Conservation (phyloP, 2,888 invertebrate species). For the Laspeyria flexula region DNA sequence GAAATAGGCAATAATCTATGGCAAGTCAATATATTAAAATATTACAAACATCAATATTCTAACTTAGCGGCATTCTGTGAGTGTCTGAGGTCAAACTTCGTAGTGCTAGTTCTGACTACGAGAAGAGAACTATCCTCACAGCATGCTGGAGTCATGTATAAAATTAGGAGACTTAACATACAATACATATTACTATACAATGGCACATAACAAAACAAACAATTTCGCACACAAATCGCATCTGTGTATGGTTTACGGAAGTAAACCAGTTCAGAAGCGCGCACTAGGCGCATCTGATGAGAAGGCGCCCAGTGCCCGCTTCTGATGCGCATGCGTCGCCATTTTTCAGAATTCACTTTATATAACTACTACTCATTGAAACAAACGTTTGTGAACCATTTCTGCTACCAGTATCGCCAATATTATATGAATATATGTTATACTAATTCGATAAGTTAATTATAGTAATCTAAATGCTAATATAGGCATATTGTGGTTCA, state of each 20-base stretch:
- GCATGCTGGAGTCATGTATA: slow-evolving; percentile 53
- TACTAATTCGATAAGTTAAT: slow-evolving; percentile 31
- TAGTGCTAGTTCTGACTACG: slow-evolving; percentile 11
- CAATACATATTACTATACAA: slow-evolving; percentile 38
- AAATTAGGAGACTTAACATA: slow-evolving; percentile 42
- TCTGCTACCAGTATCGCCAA: slow-evolving; percentile 13
- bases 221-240: slow-evolving; percentile 32
- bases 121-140: slow-evolving; percentile 32
- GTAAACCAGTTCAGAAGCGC: slow-evolving; percentile 10
- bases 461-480: slow-evolving; percentile 36
- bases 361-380: too few species aligned
- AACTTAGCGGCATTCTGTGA: too few species aligned
- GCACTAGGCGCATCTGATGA: not conserved
- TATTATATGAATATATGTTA: slow-evolving; percentile 23
- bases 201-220: slow-evolving; percentile 44
- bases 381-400: too few species aligned
- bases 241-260: slow-evolving; percentile 29
- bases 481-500: slow-evolving; percentile 23
- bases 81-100: too few species aligned
- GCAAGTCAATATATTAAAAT: not conserved
- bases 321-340: too few species aligned
- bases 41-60: not conserved
- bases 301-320: too few species aligned
- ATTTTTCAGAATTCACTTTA: too few species aligned
- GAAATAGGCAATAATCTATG: slow-evolving; percentile 5